Base-by-base conservation (phyloP, 2,888 invertebrate species). In the Heliconius erato region DNA sequence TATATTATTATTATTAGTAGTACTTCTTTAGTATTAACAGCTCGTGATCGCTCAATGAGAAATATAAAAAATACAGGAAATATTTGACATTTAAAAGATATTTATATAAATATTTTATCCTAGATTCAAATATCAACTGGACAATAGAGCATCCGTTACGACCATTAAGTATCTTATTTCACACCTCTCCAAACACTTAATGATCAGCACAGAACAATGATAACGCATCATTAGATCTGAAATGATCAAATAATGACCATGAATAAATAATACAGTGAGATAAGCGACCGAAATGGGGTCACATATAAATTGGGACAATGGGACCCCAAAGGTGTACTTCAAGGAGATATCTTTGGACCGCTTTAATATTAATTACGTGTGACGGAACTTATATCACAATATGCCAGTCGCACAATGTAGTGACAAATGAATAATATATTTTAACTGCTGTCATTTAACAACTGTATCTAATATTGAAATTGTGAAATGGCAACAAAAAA, bases 241-340 rank as follows among this genome's bases (percentile, higher is more conserved):
- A 95, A 95, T 93, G 95, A 95, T 95, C 95, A 95, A 95, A 95
- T 95, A 95, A 96, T 96, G 95, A 95, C 96, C 96, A 94, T 94
- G 94, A 95, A 95, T 95, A 95, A 95, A 94, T 95, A 92, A 94
- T 94, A 89, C 85, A 91, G 89, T 91, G 88, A 92, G 94, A 94
- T 94, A 93, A 93, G 90, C 89, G 89, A 88, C 85, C 85, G 85
- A 85, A 88, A 86, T 86, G 86, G 92, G 94, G 92, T 91, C 91
- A 89, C 87, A 90, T 89, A 90, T 91, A 88, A 89, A 90, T 89
- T 87, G 86, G 87, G 88, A 93, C 93, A 94, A 94, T 91, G 86
- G 91, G 86, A 92, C 92, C 92, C 92, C 85, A 90, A 90, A 91
- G 92, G 92, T 89, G 90, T 92, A 84, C 88, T 88, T 82, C 91